Percentiles rank a stretch among this genome's conserved stretches.
These are phyloP conservation scores for Ectemnius lituratus DNA, from an alignment of 2,888 invertebrate genomes.

Conservation along the genomic window DNA sequence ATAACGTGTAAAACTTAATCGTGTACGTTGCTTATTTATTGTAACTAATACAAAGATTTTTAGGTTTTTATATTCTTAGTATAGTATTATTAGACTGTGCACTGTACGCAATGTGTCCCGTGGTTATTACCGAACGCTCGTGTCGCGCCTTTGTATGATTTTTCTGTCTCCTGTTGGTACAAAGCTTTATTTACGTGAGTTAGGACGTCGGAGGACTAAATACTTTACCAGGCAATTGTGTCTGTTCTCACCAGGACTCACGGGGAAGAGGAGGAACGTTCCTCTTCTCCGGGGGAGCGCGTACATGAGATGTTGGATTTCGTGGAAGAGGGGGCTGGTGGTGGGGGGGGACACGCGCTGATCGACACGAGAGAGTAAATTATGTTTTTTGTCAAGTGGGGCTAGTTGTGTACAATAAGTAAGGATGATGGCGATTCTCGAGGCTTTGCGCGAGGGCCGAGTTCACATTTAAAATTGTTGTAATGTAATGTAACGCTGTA, in stretches of 20 bases:
- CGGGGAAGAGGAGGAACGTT: neutral
- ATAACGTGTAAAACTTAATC: constrained; percentile 62
- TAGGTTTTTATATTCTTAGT: constrained; percentile 68
- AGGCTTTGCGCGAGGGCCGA: constrained; percentile 23
- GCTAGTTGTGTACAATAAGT: constrained; percentile 46
- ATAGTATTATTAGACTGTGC: constrained; percentile 60
- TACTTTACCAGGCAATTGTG: constrained; percentile 1
- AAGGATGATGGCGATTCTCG: constrained; percentile 21
- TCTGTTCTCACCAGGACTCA: constrained; percentile 1
- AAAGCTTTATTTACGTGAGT: constrained; percentile 25
- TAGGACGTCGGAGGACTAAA: constrained; percentile 9
- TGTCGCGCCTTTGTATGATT: neutral
- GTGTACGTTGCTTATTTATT: constrained; percentile 73
- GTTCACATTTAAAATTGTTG: constrained; percentile 59
- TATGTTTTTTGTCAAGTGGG: constrained; percentile 37
- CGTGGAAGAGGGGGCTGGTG: no score
- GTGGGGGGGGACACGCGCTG: neutral
- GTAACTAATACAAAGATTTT: constrained; percentile 64
- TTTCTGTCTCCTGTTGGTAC: constrained; percentile 13
- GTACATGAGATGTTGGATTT: constrained; percentile 19
- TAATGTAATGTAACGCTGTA: constrained; percentile 71
- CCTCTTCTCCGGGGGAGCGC: constrained; percentile 20
- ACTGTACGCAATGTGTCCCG: constrained; percentile 41
- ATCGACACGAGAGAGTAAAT: neutral
- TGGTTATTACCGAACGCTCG: constrained; percentile 19